These are phyloP conservation scores for Raphicerus campestris DNA, from an alignment of 2,113 vertebrate species.

Conservation along the genomic window DNA sequence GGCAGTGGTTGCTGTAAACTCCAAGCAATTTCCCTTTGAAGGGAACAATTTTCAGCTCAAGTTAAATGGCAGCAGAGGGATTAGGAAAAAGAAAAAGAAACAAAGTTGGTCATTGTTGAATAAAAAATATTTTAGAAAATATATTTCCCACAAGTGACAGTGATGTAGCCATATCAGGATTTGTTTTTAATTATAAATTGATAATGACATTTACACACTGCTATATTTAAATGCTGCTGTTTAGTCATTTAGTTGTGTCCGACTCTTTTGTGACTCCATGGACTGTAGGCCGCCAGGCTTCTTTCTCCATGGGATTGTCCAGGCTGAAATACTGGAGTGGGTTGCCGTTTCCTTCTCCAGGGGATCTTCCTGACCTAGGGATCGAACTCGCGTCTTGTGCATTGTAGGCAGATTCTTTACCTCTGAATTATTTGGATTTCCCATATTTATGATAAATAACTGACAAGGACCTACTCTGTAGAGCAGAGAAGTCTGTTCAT, in stretches of 20 bases:
- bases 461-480: not conserved
- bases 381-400: accelerated
- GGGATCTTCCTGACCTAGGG: not conserved
- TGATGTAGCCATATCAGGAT: not conserved
- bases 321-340: not conserved
- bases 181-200: not conserved
- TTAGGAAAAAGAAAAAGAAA: constrained; percentile 18
- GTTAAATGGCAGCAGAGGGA: not conserved
- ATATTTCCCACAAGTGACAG: not conserved
- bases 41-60: constrained; percentile 48
- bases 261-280: not conserved
- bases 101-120: not conserved
- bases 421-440: not conserved
- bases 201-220: not conserved
- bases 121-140: constrained; percentile 22
- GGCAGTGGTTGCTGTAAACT: constrained; percentile 28
- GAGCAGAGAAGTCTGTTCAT: not conserved
- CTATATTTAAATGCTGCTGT: not conserved
- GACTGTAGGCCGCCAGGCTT: not conserved
- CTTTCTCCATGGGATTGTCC: not conserved
- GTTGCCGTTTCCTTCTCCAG: not conserved
- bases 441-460: not conserved
- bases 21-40: constrained; percentile 54
- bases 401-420: not conserved
- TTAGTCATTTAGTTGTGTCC: not conserved